phyloP scores from a whole-genome alignment of 2,113 vertebrate genomes.

The Sminthopsis crassicaudata region DNA sequence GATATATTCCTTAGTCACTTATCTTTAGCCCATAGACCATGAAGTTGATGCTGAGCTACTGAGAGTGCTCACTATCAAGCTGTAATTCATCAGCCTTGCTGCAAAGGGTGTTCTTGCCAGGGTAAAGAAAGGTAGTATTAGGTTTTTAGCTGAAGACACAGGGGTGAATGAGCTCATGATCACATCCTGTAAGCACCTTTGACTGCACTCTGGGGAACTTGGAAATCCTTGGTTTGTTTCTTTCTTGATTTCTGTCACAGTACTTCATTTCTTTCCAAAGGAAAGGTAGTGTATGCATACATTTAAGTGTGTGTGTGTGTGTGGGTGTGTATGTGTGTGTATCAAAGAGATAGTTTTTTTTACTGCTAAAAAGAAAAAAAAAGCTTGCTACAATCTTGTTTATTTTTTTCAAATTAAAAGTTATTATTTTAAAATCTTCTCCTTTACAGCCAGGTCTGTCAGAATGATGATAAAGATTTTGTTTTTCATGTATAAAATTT shows the following conservation, averaged over 20 bases:
- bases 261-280: background rate
- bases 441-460: background rate
- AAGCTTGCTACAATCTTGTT: background rate
- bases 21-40: constrained; percentile 50
- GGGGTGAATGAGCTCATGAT: constrained; percentile 7
- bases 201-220: background rate
- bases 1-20: constrained; percentile 55
- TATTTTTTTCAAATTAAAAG: background rate
- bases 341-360: too few relatives aligned
- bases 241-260: background rate
- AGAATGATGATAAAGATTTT: background rate
- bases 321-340: too few relatives aligned
- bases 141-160: background rate
- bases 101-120: constrained; percentile 16
- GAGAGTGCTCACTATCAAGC: constrained; percentile 22
- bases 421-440: background rate
- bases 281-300: background rate
- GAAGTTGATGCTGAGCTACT: background rate
- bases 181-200: background rate
- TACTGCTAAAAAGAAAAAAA: background rate
- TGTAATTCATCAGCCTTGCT: constrained; percentile 49
- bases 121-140: background rate
- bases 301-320: background rate
- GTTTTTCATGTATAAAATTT: background rate
- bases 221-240: background rate